These are phyloP conservation scores for Paradisaea rubra DNA, from an alignment of 2,113 vertebrate species.

Conservation along the genomic window DNA sequence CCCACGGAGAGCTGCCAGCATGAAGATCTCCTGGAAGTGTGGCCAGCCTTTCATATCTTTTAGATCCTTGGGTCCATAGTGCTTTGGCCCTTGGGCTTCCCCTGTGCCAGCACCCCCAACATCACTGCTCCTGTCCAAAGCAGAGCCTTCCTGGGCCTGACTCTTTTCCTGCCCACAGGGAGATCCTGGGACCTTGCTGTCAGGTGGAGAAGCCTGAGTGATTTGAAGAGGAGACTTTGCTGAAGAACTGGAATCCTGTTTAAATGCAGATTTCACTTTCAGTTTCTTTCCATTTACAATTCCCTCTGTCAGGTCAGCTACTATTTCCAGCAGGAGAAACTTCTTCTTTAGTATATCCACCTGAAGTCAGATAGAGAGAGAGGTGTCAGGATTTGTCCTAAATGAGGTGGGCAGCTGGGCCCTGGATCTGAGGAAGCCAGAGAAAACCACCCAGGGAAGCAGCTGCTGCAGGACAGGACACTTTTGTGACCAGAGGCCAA, in stretches of 20 bases:
- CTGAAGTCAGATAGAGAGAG: constrained; percentile 54
- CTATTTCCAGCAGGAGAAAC: constrained; percentile 75
- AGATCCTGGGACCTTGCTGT: background rate
- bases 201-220: background rate
- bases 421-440: background rate
- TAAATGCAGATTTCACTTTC: constrained; percentile 2
- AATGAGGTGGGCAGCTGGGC: background rate
- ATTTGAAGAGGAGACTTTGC: background rate
- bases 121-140: background rate
- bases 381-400: background rate
- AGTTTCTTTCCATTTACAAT: constrained; percentile 78
- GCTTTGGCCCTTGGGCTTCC: background rate
- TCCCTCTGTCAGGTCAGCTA: constrained; percentile 80
- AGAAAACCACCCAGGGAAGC: background rate
- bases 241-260: background rate
- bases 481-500: background rate
- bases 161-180: background rate
- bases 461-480: background rate
- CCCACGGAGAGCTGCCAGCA: constrained; percentile 82
- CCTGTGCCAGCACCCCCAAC: background rate
- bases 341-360: constrained; percentile 87
- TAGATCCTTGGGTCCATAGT: background rate
- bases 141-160: background rate
- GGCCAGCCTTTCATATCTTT: constrained; percentile 79
- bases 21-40: constrained; percentile 90